Conservation (phyloP, 2,797 vertebrate genomes). For the Mastacembelus armatus region DNA sequence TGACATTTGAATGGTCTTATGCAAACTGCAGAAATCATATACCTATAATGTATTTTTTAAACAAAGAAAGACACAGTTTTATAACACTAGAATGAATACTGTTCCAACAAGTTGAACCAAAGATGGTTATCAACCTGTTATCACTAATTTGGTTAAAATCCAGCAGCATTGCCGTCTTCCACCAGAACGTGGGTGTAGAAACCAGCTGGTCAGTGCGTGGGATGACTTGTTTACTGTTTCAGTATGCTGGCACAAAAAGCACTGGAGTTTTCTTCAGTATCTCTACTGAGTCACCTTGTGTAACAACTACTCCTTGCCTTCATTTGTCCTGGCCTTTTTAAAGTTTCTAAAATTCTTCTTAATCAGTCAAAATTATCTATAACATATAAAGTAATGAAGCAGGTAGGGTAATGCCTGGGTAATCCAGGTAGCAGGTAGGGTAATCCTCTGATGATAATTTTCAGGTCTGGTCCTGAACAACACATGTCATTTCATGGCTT, state of each 20-base stretch:
- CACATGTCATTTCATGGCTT: slow-evolving; percentile 22
- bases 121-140: slow-evolving; percentile 67
- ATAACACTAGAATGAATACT: slow-evolving; percentile 8
- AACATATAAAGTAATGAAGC: background rate
- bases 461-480: background rate
- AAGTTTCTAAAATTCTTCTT: slow-evolving; percentile 26
- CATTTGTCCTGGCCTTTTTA: slow-evolving; percentile 29
- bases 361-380: background rate
- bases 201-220: slow-evolving; percentile 84
- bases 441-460: slow-evolving; percentile 1
- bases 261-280: slow-evolving; percentile 64
- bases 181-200: slow-evolving; percentile 80
- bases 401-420: no score
- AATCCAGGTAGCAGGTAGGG: slow-evolving; percentile 10
- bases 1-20: slow-evolving; percentile 14
- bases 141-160: slow-evolving; percentile 71
- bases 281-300: slow-evolving; percentile 52
- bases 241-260: slow-evolving; percentile 69
- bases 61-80: slow-evolving; percentile 5
- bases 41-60: background rate
- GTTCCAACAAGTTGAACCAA: slow-evolving; percentile 54
- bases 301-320: slow-evolving; percentile 22
- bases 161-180: slow-evolving; percentile 76
- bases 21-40: slow-evolving; percentile 17
- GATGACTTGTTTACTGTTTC: slow-evolving; percentile 80